Percentiles rank a stretch among this genome's conserved stretches.
Evolutionary conservation across 2,888 invertebrate species (phyloP).

Genomic region (Tipula unca): DNA sequence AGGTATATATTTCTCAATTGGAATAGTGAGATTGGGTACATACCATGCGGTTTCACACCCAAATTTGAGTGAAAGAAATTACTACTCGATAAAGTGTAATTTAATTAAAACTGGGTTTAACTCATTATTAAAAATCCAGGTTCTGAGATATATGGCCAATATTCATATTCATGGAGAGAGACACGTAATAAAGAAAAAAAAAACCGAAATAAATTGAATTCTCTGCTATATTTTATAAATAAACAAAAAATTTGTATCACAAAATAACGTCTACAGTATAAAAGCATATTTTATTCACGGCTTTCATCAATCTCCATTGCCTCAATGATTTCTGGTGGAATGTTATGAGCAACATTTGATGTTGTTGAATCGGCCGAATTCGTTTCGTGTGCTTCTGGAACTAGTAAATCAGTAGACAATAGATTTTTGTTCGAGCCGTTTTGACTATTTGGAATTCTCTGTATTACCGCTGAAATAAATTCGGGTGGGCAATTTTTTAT

Average conservation of each 20-base stretch:
- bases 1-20: too few species aligned
- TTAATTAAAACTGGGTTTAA: too few species aligned
- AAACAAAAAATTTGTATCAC: background rate
- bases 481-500: slow-evolving; percentile 45
- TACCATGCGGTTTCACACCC: too few species aligned
- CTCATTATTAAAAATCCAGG: too few species aligned
- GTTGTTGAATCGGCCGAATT: background rate
- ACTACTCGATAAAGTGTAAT: too few species aligned
- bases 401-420: background rate
- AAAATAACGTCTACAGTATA: background rate
- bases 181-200: too few species aligned
- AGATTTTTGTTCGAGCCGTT: background rate
- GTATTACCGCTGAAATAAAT: background rate
- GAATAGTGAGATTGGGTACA: too few species aligned
- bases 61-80: too few species aligned
- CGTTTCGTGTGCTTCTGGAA: background rate
- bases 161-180: too few species aligned
- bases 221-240: background rate
- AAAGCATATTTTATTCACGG: background rate
- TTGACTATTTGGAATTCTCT: background rate
- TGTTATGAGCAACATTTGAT: background rate
- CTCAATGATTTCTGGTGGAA: background rate
- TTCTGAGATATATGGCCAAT: background rate
- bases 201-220: background rate
- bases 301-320: background rate